Base-by-base conservation (phyloP, 2,113 vertebrate species). In the Tricholaema leucomelas region DNA sequence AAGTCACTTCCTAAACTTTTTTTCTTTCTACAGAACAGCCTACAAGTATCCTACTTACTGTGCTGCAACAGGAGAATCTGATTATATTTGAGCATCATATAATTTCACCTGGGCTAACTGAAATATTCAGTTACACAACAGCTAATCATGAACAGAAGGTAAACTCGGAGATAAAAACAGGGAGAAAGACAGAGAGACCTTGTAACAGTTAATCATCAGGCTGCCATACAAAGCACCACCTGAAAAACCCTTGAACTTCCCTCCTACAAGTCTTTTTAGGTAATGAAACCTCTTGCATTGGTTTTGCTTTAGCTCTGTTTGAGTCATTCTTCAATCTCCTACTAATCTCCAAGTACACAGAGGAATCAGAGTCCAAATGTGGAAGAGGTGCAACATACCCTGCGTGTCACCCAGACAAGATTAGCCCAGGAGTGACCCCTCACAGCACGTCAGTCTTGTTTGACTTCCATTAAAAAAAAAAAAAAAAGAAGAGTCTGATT, bases 91-190 rank as follows among this genome's bases (percentile, higher is more conserved):
- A 90, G 52, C 42, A 90, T 65, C 1, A 0, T 87, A 87, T 87
- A 77, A 35, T 87, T 95, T 93, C 87, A 91, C 86, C 59, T 91
- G 91, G 86, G 25, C 81, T 56, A 76, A 71, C 46, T 91, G 83
- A 96, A 96, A 91, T 82, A 95, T 85, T 94, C 92, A 75, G 87
- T 94, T 96, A 94, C 77, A 94, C 94, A 97, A 95, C 73, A 75
- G 86, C 76, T 93, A 93, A 96, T 92, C 90, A 70, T 15, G 65
- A 91, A 70, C 61, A 91, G 91, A 89, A 96, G 89, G 96, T 94
- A 93, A 93, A 76, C 92, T 74, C 66, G 40, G 91, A 94, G 93
- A 95, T 92, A 94, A 95, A 93, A 95, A 92, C 79, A 95, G 88
- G 84, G 85, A 91, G 86, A 90, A 88, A 95, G 87, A 91, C 87